Evolutionary conservation across 2,888 invertebrate genomes (phyloP).

Genomic region (Barypeithes pellucidus): DNA sequence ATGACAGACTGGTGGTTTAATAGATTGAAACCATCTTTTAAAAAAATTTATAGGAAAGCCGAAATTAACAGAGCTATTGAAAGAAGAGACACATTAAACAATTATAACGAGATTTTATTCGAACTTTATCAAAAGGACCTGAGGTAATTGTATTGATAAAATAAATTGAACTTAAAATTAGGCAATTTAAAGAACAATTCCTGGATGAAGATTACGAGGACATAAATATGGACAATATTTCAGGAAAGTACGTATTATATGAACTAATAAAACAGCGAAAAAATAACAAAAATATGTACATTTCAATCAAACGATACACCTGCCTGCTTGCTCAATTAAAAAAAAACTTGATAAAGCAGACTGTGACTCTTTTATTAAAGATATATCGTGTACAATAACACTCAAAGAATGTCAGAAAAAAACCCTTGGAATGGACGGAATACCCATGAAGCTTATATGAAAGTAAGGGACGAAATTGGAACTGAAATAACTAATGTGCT

Average conservation of each 20-base stretch:
- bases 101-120: background rate
- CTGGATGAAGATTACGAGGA: background rate
- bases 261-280: background rate
- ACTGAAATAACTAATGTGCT: background rate
- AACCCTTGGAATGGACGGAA: background rate
- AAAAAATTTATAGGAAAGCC: background rate
- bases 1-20: background rate
- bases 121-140: background rate
- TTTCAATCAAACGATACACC: background rate
- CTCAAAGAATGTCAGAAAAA: background rate
- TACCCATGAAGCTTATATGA: background rate
- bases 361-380: background rate
- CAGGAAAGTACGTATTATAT: background rate
- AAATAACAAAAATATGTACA: background rate
- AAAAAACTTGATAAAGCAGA: background rate
- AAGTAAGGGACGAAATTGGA: background rate
- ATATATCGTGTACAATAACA: background rate
- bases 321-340: background rate
- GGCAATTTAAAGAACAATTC: background rate
- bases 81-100: background rate
- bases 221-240: background rate
- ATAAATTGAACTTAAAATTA: background rate
- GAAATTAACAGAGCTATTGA: background rate
- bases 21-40: background rate
- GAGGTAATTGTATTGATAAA: background rate